Evolutionary conservation across 64 coral and sea anemone species (phyloP).

Genomic region (Anthopleura sola): DNA sequence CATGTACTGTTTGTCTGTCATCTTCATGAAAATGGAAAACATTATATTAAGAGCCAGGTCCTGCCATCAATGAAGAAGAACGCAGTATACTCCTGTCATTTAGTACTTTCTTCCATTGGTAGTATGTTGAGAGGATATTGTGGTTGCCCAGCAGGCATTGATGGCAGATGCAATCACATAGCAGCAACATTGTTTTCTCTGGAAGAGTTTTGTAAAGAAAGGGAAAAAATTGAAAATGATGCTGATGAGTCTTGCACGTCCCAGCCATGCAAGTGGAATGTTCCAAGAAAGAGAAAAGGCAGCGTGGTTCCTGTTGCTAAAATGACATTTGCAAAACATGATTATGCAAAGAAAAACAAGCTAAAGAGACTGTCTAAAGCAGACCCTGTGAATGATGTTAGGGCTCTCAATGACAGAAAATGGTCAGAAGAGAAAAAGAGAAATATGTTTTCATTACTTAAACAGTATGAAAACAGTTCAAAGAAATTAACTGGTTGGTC

Average conservation of each 20-base stretch:
- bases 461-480: constrained; percentile 8
- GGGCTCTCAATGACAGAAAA: neutral
- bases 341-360: constrained; percentile 47
- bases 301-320: constrained; percentile 26
- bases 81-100: neutral
- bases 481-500: constrained; percentile 21
- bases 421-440: neutral
- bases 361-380: neutral
- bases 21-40: constrained; percentile 7
- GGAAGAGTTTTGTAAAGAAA: constrained; percentile 47
- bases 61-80: constrained; percentile 56
- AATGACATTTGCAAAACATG: constrained; percentile 49
- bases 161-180: constrained; percentile 46
- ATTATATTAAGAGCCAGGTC: constrained; percentile 38
- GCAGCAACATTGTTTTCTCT: constrained; percentile 53
- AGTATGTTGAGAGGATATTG: constrained; percentile 22
- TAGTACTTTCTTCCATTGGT: neutral
- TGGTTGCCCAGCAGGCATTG: constrained; percentile 33
- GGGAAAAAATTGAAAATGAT: neutral
- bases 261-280: constrained; percentile 52
- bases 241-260: constrained; percentile 34
- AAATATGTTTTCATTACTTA: neutral
- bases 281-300: constrained; percentile 60
- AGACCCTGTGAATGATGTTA: neutral
- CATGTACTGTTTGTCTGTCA: constrained; percentile 14